Evolutionary conservation across 2,888 invertebrate species (phyloP).

Genomic region (Exephanes ischioxanthus): DNA sequence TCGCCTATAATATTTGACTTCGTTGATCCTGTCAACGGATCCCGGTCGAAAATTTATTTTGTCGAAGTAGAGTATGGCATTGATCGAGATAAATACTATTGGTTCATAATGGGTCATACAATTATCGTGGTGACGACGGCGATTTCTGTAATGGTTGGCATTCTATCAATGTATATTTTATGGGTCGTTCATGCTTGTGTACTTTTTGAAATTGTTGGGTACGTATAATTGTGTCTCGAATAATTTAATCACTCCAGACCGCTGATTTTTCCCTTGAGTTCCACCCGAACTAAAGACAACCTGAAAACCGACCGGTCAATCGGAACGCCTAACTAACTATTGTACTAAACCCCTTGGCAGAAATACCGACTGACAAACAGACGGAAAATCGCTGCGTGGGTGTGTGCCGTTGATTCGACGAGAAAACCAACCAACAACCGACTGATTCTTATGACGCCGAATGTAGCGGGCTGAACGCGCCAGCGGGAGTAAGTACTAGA

Average conservation of each 20-base stretch:
- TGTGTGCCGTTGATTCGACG: no score
- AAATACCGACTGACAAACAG: no score
- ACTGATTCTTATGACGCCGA: no score
- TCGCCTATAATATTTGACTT: slow-evolving; percentile 28
- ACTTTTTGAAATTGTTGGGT: slow-evolving; percentile 1
- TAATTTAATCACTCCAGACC: background rate
- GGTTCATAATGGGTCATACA: slow-evolving; percentile 30
- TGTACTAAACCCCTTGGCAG: no score
- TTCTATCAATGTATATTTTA: background rate
- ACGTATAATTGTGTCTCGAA: background rate
- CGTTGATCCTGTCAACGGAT: slow-evolving; percentile 28
- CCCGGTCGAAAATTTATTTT: slow-evolving; percentile 13
- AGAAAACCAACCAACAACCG: no score
- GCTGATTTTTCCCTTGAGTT: no score
- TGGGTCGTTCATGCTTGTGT: background rate
- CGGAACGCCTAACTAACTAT: no score
- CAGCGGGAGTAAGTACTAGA: no score
- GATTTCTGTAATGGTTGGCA: background rate
- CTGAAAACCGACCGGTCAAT: no score
- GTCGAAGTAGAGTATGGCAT: slow-evolving; percentile 39
- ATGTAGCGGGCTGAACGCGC: no score
- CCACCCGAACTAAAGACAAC: no score
- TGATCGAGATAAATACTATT: slow-evolving; percentile 35
- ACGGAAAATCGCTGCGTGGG: no score
- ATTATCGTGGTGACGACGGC: background rate